Percentiles rank a stretch among this genome's conserved stretches.
Evolutionary conservation across 2,888 invertebrate species (phyloP).

Genomic region (Cephalotes varians): DNA sequence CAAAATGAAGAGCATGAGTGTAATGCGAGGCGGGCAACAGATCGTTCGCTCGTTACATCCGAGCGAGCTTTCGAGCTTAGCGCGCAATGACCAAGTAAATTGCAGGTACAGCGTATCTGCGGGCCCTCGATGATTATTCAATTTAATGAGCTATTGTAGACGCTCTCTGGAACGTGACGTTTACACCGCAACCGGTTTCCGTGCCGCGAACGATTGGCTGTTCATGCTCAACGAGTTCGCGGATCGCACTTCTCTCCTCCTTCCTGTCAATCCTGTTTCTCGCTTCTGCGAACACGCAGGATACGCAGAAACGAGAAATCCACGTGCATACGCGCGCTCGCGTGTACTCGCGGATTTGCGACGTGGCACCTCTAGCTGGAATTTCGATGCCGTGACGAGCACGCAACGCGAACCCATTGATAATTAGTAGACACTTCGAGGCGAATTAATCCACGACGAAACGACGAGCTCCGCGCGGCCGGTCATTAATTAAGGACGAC

Average conservation of each 20-base stretch:
- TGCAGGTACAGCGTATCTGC: conserved; percentile 65
- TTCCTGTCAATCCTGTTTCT: conserved; percentile 1
- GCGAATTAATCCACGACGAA: conserved; percentile 73
- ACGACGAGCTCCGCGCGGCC: conserved; percentile 60
- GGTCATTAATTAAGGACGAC: conserved; percentile 70
- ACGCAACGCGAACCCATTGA: conserved; percentile 68
- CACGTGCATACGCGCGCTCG: conserved; percentile 28
- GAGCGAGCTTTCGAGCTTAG: conserved; percentile 34
- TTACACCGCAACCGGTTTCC: conserved; percentile 78
- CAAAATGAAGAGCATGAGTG: conserved; percentile 5
- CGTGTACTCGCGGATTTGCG: conserved; percentile 48
- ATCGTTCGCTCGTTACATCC: conserved; percentile 37
- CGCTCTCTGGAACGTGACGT: conserved; percentile 81
- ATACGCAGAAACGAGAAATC: conserved; percentile 52
- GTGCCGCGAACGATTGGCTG: conserved; percentile 66
- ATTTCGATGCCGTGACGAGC: conserved; percentile 71
- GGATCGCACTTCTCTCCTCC: conserved; percentile 39
- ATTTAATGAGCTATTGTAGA: conserved; percentile 81
- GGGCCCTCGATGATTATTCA: conserved; percentile 79
- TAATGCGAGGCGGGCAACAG: conserved; percentile 14
- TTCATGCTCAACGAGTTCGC: conserved; percentile 73
- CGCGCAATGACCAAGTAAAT: conserved; percentile 68
- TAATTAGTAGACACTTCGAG: conserved; percentile 76
- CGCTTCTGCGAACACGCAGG: conserved; percentile 49
- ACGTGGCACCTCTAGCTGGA: conserved; percentile 61